Conservation (phyloP, 2,113 vertebrate genomes). For the Oryzias curvinotus region DNA sequence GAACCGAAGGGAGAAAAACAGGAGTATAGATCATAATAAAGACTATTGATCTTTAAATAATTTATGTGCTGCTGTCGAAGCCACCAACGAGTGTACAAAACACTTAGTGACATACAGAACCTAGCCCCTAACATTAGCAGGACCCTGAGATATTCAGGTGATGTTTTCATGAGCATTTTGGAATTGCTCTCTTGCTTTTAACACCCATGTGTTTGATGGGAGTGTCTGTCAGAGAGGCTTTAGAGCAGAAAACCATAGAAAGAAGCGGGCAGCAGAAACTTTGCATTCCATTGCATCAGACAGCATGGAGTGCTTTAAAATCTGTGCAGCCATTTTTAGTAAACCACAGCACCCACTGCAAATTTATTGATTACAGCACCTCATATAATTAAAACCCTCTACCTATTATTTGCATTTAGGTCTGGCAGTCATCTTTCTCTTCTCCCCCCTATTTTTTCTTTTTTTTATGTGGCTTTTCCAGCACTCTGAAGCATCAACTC, state of each 20-base stretch:
- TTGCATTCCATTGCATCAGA: slow-evolving; percentile 65
- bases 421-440: slow-evolving; percentile 19
- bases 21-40: slow-evolving; percentile 22
- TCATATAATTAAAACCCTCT: slow-evolving; percentile 13
- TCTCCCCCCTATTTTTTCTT: slow-evolving; percentile 3
- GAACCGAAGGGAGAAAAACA: slow-evolving; percentile 1
- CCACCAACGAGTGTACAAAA: neutral
- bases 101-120: neutral
- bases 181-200: slow-evolving; percentile 14
- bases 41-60: slow-evolving; percentile 41
- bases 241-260: slow-evolving; percentile 3
- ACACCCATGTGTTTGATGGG: slow-evolving; percentile 6
- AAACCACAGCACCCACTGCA: slow-evolving; percentile 2
- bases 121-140: slow-evolving; percentile 34
- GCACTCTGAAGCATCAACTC: slow-evolving; percentile 40
- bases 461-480: slow-evolving; percentile 17
- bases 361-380: slow-evolving; percentile 9
- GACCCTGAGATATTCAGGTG: slow-evolving; percentile 44
- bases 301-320: slow-evolving; percentile 13
- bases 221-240: slow-evolving; percentile 36
- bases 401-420: slow-evolving; percentile 27
- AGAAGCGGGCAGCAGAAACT: slow-evolving; percentile 4
- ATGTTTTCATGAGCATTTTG: slow-evolving; percentile 21
- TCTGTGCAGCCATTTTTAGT: slow-evolving; percentile 15
- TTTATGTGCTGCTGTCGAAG: slow-evolving; percentile 3